Evolutionary conservation across 2,888 invertebrate species (phyloP).

Genomic region (Coenonympha arcania): DNA sequence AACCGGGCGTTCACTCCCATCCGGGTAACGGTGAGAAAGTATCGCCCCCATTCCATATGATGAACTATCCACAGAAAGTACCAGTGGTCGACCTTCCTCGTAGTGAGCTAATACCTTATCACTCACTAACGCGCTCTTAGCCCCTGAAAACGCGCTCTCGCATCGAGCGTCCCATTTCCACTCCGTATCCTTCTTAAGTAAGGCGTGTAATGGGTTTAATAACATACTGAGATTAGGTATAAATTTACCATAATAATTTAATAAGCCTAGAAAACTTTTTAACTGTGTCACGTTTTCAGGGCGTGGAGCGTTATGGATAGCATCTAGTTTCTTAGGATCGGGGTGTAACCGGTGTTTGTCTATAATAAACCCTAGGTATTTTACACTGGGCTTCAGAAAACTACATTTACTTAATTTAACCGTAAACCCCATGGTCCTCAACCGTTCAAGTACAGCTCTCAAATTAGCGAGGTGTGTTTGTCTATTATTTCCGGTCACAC

Average conservation of each 20-base stretch:
- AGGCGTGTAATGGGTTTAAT: conserved; percentile 6
- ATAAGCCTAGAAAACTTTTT: conserved; percentile 11
- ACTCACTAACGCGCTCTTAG: conserved; percentile 13
- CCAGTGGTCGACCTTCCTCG: conserved; percentile 19
- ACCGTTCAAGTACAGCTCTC: conserved; percentile 5
- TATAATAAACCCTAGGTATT: conserved; percentile 29
- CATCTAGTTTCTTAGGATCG: conserved; percentile 24
- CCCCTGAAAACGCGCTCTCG: conserved; percentile 22
- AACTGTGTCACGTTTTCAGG: conserved; percentile 7
- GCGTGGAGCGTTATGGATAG: conserved; percentile 20
- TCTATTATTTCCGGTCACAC: neutral
- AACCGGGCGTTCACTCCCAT: conserved; percentile 20
- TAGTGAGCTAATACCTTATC: conserved; percentile 25
- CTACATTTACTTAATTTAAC: conserved; percentile 25
- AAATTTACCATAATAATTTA: conserved; percentile 17
- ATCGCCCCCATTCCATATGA: conserved; percentile 27
- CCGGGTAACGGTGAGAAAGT: conserved; percentile 16
- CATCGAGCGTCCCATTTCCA: conserved; percentile 23
- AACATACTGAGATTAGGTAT: conserved; percentile 10
- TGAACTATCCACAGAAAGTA: conserved; percentile 26
- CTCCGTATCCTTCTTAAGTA: neutral
- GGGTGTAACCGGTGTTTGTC: conserved; percentile 26
- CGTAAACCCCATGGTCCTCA: conserved; percentile 24
- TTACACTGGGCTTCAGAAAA: conserved; percentile 20
- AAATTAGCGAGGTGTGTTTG: neutral